Evolutionary conservation across 1,140 invertebrate genomes (phyloP).

Genomic region (Meloidogyne floridensis): DNA sequence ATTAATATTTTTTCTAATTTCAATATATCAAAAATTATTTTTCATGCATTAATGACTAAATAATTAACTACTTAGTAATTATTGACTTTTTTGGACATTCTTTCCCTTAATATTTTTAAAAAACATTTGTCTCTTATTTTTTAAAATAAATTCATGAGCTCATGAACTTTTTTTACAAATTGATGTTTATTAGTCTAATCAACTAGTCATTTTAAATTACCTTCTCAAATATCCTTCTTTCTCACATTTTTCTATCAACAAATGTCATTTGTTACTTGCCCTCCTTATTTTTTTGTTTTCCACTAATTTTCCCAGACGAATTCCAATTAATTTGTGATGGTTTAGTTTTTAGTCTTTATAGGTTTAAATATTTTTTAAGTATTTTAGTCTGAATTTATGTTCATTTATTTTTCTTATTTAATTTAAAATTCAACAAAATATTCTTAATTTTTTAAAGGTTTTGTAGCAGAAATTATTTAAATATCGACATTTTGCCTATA

Average conservation of each 20-base stretch:
- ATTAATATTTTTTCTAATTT: too few species aligned
- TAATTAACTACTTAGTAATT: not conserved
- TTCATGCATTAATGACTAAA: not conserved
- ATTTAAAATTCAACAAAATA: not conserved
- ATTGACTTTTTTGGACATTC: not conserved
- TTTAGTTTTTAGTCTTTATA: not conserved
- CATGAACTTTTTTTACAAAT: not conserved
- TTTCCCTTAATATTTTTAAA: not conserved
- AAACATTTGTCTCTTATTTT: not conserved
- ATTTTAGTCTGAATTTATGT: not conserved
- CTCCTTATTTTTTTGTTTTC: not conserved
- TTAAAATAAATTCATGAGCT: not conserved
- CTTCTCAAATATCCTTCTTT: not conserved
- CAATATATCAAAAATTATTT: too few species aligned
- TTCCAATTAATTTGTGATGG: not conserved
- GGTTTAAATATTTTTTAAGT: not conserved
- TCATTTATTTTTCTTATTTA: not conserved
- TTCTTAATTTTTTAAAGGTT: not conserved
- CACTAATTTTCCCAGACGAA: not conserved
- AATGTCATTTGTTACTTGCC: slow-evolving; percentile 5
- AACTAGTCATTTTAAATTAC: not conserved
- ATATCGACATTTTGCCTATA: too few species aligned
- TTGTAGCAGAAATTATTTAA: too few species aligned
- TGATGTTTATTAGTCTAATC: not conserved
- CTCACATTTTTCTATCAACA: not conserved